Evolutionary conservation across 2,888 invertebrate species (phyloP), one percentile per base, ranked within the genome.

Genomic region (Torymus tubicola): DNA sequence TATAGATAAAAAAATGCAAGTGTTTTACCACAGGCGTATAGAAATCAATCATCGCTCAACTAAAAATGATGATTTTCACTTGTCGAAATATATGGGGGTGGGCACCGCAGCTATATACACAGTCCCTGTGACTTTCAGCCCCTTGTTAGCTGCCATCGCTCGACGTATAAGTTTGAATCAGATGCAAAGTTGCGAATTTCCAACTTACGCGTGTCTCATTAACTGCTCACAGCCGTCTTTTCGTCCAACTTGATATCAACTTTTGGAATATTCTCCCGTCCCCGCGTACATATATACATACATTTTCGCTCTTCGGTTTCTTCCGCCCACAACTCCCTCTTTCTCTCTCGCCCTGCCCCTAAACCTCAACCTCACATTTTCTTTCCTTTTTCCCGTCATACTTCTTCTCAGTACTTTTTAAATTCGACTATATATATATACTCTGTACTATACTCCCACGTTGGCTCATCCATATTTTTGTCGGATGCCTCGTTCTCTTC

Each of bases 121-220:
- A 68, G 8, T 42, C 42, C 42, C 1, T 42, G 42, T 42, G 76
- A 68, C 68, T 79, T 65, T 60, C 61, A 63, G 63, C 63, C 67
- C 53, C 70, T 70, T 64, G 65, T 61, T 63, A 79, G 61, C 60
- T 61, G 57, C 61, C 42, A 18, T 18, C 55, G 61, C 67, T 57
- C 24, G 52, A 52, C 14, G 24, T 12, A 42, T 69, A 75, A 70
- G 53, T 80, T 70, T 70, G 67, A 69, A 80, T 80, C 80, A 74
- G 74, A 80, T 74, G 74, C 31, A 64, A 80, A 75, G 64, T 76
- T 72, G 68, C 63, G 61, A 76, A 76, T 70, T 61, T 65, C 60
- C 53, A 81, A 81, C 76, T 81, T 81, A 77, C 70, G 76, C 55
- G 42, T 71, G 74, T 81, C 80, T 80, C 77, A 77, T 77, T 77